Evolutionary conservation across 2,797 vertebrate genomes (phyloP), one percentile per base, ranked within the genome.

Genomic region (Caiman crocodilus): DNA sequence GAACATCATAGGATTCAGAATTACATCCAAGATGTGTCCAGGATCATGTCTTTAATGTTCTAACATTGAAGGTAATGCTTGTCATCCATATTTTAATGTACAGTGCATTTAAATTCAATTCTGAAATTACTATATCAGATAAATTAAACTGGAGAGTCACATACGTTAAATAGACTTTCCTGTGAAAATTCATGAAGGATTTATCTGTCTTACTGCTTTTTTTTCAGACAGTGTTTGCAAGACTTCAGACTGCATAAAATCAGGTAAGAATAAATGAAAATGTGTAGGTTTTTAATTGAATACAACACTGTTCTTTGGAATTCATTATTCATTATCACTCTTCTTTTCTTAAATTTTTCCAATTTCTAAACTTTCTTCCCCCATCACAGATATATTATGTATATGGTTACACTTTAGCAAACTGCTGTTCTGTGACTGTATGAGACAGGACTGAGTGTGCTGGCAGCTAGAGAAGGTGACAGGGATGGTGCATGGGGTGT

Each of bases 211-310:
- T 28, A 25, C 30, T 74, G 18, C 81, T 15, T 15, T 12, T 4
- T 92, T 97, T 96, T 90, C 86, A 99, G 99, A 99, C 97, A 98
- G 98, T 65, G 95, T 99, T 96, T 99, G 99, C 97, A 99, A 99
- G 94, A 98, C 99, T 25, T 97, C 99, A 84, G 98, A 99, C 95
- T 99, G 99, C 96, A 99, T 99, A 93, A 98, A 98, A 93, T 99
- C 99, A 98, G 99, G 99, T 99, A 98, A 98, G 98, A 92, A 85
- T 57, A 67, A 42, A 42, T 59, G 4, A 90, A 89, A 91, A 87
- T 35, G 20, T 21, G 7, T 32, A 35, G 11, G 5, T 86, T 85
- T 86, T 65, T 4, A 56, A 79, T 85, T 86, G 17, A 21, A 73
- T 71, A 8, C 76, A 3, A 59, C 42, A 28, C n/a, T 50, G 7